Conservation (phyloP, 1,140 invertebrate species). For the Ridgeia piscesae region DNA sequence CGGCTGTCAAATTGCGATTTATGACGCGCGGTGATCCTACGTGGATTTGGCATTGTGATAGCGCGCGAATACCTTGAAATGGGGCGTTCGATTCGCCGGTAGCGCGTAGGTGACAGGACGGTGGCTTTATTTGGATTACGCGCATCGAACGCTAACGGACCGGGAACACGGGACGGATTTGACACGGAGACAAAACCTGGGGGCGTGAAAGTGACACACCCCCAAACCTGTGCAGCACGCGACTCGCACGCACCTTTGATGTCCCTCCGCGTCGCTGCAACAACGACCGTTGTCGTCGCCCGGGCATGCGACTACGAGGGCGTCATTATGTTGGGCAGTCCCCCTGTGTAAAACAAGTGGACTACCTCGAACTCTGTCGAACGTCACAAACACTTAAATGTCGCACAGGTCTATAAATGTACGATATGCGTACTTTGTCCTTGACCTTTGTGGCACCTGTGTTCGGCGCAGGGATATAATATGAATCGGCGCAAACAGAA, state of each 20-base stretch:
- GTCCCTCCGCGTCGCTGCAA: background rate
- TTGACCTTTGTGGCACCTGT: background rate
- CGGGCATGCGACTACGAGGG: background rate
- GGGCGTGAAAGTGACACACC: constrained; percentile 3
- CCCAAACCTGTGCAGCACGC: background rate
- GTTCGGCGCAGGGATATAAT: background rate
- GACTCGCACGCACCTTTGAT: background rate
- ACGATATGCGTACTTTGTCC: background rate
- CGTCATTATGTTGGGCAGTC: background rate
- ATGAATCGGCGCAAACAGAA: background rate
- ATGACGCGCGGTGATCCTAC: constrained; percentile 3
- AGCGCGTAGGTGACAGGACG: background rate
- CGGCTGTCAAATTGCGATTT: constrained; percentile 4
- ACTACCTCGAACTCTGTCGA: background rate
- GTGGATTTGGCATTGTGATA: constrained; percentile 5
- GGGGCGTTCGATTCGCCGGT: background rate
- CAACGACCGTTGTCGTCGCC: background rate
- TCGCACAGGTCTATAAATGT: background rate
- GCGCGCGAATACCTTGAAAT: background rate
- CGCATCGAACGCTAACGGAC: background rate
- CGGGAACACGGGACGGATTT: background rate
- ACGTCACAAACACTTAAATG: background rate
- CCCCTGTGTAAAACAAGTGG: background rate
- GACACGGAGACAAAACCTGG: constrained; percentile 3
- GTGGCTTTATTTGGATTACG: background rate